Conservation (phyloP, 2,113 vertebrate species). For the Myrmecophaga tridactyla region DNA sequence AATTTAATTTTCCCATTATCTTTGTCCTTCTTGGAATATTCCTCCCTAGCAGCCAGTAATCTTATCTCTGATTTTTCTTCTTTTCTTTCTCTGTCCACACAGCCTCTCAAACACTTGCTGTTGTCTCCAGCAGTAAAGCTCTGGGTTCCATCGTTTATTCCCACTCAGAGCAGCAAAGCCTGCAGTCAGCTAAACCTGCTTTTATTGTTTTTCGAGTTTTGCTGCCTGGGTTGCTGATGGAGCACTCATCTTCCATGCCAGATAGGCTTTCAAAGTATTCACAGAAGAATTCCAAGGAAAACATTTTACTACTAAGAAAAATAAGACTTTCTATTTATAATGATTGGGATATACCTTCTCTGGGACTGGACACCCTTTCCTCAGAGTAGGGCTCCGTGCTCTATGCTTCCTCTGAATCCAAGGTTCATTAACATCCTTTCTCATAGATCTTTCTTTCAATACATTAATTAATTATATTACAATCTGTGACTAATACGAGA, state of each 20-base stretch:
- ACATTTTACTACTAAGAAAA: constrained; percentile 12
- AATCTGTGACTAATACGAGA: neutral
- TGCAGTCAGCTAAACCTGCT: neutral
- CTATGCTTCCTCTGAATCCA: neutral
- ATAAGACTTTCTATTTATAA: neutral
- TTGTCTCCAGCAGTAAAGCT: neutral
- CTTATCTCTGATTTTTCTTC: neutral
- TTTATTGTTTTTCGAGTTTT: constrained; percentile 29
- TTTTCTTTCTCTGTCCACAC: neutral
- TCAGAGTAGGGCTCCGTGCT: neutral
- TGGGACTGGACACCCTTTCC: neutral
- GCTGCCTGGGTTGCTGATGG: neutral
- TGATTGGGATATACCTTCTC: neutral
- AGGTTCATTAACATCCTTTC: neutral
- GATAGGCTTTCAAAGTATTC: neutral
- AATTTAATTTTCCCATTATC: neutral
- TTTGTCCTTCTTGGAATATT: neutral
- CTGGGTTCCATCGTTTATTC: neutral
- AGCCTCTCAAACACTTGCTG: neutral
- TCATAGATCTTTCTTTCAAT: neutral
- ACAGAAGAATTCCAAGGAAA: constrained; percentile 40
- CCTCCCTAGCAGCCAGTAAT: neutral
- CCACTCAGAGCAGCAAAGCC: neutral
- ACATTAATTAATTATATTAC: neutral
- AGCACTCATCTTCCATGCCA: neutral